Evolutionary conservation across 1,140 invertebrate species (phyloP), one percentile per base, ranked within the genome.

Genomic region (Drosophila nigromelanica): DNA sequence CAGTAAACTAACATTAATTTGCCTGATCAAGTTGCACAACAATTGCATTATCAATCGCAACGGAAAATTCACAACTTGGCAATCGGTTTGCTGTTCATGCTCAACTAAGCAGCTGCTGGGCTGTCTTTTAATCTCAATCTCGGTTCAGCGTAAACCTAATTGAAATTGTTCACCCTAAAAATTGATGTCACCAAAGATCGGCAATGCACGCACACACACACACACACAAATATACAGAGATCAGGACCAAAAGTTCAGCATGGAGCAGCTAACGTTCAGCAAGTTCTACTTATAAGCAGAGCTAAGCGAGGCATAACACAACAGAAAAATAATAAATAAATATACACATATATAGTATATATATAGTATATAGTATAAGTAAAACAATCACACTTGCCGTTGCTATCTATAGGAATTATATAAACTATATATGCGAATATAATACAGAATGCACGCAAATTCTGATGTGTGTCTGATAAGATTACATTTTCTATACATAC

Each of bases 101-200:
- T 64, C 61, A 66, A 67, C 69, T 67, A 63, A 60, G 55, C 54
- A 60, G 47, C 67, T 59, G 37, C 18, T 50, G 40, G 51, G 37
- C 51, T 40, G 48, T 43, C 45, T 52, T 71, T 71, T 75, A 75
- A 75, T 75, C 73, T 54, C 68, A 55, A 50, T 52, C 51, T 27
- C 67, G 73, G 73, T 59, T 75, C 68, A 75, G 60, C 60, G 73
- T 75, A 59, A 54, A 66, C 73, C 73, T 75, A 75, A 75, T 75
- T 75, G 73, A 75, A 75, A 75, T 75, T 75, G 68, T 71, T 75
- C 73, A 75, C 60, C 73, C 73, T 72, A 59, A 75, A 75, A 75
- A 75, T 75, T 72, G 73, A 72, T 75, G 73, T 75, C 73, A 70
- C 68, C 73, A 72, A 75, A 75, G 73, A 71, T 75, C 73, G 73